Conservation (phyloP, 2,113 vertebrate genomes). For the Cebidichthys violaceus region DNA sequence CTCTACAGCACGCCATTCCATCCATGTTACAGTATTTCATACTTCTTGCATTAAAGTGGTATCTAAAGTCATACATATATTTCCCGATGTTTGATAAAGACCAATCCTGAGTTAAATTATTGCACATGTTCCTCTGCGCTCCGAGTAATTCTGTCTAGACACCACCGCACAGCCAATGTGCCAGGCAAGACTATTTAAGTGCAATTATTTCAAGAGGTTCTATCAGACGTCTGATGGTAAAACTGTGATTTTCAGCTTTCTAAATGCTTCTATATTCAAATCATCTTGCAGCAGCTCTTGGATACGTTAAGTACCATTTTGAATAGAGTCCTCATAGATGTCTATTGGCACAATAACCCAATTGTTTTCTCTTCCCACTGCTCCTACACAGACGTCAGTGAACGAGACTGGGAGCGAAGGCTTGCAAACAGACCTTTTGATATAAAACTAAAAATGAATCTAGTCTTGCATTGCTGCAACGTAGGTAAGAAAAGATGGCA, state of each 20-base stretch:
- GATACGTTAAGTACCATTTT: conserved; percentile 37
- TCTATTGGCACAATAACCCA: conserved; percentile 69
- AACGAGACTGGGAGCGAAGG: conserved; percentile 75
- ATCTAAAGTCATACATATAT: conserved; percentile 26
- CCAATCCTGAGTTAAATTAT: not conserved
- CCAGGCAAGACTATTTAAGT: conserved; percentile 45
- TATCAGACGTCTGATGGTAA: conserved; percentile 28
- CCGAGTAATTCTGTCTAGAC: conserved; percentile 44
- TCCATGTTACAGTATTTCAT: conserved; percentile 51
- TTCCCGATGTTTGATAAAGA: conserved; percentile 13
- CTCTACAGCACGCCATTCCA: conserved; percentile 63
- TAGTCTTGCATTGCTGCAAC: conserved; percentile 66
- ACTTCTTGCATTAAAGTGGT: conserved; percentile 44
- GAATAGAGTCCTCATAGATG: conserved; percentile 49
- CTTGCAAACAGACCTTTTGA: conserved; percentile 68
- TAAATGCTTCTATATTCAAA: conserved; percentile 24
- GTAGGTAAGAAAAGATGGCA: conserved; percentile 75
- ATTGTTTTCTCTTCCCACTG: conserved; percentile 78
- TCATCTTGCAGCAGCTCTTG: conserved; percentile 33
- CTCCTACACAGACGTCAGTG: conserved; percentile 76
- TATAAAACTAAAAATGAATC: conserved; percentile 65
- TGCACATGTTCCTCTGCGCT: conserved; percentile 25
- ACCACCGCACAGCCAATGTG: conserved; percentile 30
- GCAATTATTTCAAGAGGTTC: conserved; percentile 48
- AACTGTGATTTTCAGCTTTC: conserved; percentile 44